These are phyloP conservation scores for Lithophane ornitopus DNA, from an alignment of 2,888 invertebrate genomes.

Conservation along the genomic window DNA sequence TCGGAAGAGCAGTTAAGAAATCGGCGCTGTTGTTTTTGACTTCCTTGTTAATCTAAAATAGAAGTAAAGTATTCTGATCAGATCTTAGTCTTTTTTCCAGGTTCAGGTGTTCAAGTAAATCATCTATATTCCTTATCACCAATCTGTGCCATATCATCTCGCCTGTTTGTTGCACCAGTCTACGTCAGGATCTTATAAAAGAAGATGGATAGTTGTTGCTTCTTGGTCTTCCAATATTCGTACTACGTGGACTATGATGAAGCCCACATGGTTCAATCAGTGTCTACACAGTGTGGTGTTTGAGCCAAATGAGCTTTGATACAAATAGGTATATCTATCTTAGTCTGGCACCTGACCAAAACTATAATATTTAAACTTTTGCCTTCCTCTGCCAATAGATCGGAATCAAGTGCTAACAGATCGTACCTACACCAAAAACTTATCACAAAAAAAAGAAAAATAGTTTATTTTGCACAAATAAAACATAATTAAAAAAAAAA, in stretches of 20 bases:
- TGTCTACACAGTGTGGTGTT: background rate
- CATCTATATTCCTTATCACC: too few relatives aligned
- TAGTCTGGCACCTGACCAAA: slow-evolving; percentile 44
- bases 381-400: slow-evolving; percentile 47
- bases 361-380: slow-evolving; percentile 45
- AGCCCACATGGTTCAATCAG: background rate
- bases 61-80: background rate
- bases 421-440: background rate
- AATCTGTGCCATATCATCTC: background rate
- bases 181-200: too few relatives aligned
- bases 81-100: background rate
- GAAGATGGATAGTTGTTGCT: background rate
- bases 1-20: slow-evolving; percentile 24
- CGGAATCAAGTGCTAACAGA: slow-evolving; percentile 22
- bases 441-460: background rate
- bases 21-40: background rate
- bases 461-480: background rate
- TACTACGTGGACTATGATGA: background rate
- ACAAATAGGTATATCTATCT: slow-evolving; percentile 18
- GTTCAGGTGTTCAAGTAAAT: background rate
- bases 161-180: background rate
- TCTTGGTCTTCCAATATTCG: background rate
- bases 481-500: background rate
- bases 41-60: background rate
- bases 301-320: slow-evolving; percentile 47